Conservation (phyloP, 2,113 vertebrate species). For the Gorsachius goisagi region DNA sequence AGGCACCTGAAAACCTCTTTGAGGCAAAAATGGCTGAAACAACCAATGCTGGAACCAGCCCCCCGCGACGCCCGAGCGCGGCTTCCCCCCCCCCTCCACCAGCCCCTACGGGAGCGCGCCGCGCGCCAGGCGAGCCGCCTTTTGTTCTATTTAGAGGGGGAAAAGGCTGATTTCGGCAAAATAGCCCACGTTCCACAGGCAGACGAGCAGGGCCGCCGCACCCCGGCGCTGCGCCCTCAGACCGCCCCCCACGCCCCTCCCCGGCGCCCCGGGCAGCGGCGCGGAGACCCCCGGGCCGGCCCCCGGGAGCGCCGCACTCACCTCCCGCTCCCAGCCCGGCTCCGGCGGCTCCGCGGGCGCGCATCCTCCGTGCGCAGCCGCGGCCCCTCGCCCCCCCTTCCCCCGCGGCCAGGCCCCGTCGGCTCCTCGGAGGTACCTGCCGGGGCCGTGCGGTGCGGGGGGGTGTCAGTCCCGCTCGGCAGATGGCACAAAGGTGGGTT, state of each 20-base stretch:
- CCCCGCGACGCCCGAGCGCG: background rate
- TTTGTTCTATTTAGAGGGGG: accelerated
- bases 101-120: accelerated
- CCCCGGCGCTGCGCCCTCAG: no score
- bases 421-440: accelerated
- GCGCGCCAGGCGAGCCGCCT: accelerated
- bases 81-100: background rate
- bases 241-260: accelerated
- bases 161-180: accelerated
- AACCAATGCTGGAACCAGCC: accelerated
- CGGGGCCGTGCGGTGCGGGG: background rate
- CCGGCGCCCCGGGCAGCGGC: background rate
- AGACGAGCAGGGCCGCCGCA: background rate
- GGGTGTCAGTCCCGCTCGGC: accelerated
- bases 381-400: background rate
- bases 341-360: background rate
- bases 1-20: background rate
- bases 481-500: no score
- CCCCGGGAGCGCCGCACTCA: background rate
- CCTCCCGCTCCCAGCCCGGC: background rate
- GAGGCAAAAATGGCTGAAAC: conserved; percentile 9
- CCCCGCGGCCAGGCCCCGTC: background rate
- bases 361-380: conserved; percentile 1
- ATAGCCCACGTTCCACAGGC: accelerated
- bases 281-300: accelerated